Evolutionary conservation across 2,888 invertebrate genomes (phyloP).

Genomic region (Xanthia icteritia): DNA sequence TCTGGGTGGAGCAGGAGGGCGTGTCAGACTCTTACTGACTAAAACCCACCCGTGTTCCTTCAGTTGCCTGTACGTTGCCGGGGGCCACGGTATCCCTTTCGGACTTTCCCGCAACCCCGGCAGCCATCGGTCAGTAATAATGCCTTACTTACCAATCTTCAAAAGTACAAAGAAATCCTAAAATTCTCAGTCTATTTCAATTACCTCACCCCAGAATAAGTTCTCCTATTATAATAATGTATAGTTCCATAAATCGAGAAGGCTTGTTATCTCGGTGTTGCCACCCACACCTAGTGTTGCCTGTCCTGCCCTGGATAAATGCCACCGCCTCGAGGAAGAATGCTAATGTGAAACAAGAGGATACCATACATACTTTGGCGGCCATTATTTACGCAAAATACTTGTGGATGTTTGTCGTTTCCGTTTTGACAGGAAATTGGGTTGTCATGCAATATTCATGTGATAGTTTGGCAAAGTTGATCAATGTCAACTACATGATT

Average conservation of each 20-base stretch:
- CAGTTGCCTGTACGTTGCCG: too few species aligned
- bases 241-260: slow-evolving; percentile 63
- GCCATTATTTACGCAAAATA: slow-evolving; percentile 50
- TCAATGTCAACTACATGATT: neutral
- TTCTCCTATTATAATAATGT: slow-evolving; percentile 43
- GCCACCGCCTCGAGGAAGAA: slow-evolving; percentile 54
- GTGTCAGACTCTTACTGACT: too few species aligned
- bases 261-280: slow-evolving; percentile 66
- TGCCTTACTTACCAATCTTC: neutral
- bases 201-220: slow-evolving; percentile 57
- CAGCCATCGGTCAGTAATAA: too few species aligned
- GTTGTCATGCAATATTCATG: slow-evolving; percentile 33
- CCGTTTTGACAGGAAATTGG: slow-evolving; percentile 54
- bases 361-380: slow-evolving; percentile 10
- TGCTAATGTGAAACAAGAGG: slow-evolving; percentile 46
- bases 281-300: slow-evolving; percentile 66
- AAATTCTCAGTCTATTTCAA: slow-evolving; percentile 13
- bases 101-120: too few species aligned
- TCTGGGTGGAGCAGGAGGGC: too few species aligned
- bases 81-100: too few species aligned
- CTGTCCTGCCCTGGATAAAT: slow-evolving; percentile 56
- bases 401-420: slow-evolving; percentile 32
- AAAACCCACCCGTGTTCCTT: too few species aligned
- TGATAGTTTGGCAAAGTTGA: slow-evolving; percentile 4
- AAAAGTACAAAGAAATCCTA: neutral